These are phyloP conservation scores for Otis tarda DNA, from an alignment of 2,113 vertebrate species.

Conservation along the genomic window DNA sequence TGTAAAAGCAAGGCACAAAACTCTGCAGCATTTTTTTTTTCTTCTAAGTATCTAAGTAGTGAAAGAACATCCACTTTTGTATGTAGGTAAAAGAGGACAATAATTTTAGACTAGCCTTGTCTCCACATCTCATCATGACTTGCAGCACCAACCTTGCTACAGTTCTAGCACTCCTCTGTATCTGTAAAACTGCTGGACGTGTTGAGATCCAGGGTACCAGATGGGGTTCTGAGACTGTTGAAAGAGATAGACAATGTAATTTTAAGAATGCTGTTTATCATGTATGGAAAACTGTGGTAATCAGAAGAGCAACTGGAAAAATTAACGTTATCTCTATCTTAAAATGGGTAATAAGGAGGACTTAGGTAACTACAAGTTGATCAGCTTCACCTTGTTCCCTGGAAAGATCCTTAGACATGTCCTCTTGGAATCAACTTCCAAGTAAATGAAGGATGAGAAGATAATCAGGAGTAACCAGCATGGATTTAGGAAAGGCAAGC, in stretches of 20 bases:
- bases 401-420: not conserved
- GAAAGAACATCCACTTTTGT: not conserved
- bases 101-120: not conserved
- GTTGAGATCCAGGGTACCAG: not conserved
- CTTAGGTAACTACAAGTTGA: not conserved
- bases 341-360: not conserved
- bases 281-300: not conserved
- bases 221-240: not conserved
- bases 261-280: not conserved
- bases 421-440: not conserved
- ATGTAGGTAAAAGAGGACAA: not conserved
- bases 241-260: not conserved
- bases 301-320: not conserved
- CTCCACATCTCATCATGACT: not conserved
- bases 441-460: not conserved
- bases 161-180: not conserved
- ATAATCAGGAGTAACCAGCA: not conserved
- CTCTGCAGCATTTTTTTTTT: not conserved
- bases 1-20: not conserved
- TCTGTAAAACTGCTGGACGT: not conserved
- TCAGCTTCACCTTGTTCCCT: not conserved
- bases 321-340: not conserved
- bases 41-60: not conserved
- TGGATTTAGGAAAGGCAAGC: not conserved
- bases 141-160: not conserved